These are phyloP conservation scores for Lasioglossum vierecki DNA, from an alignment of 2,888 invertebrate species.

Conservation along the genomic window DNA sequence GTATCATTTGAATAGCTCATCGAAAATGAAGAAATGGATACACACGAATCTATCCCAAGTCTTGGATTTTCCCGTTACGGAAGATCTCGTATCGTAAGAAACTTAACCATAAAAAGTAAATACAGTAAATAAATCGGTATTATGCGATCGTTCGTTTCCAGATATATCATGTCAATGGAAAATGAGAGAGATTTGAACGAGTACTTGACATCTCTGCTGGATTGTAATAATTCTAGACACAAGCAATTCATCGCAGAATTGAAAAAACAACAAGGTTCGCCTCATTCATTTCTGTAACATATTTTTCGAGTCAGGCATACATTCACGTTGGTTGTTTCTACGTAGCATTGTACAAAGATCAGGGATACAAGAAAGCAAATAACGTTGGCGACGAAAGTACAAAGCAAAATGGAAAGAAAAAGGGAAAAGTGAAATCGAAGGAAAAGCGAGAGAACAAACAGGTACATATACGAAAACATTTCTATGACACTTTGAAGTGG, in stretches of 20 bases:
- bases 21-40: conserved; percentile 87
- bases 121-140: conserved; percentile 84
- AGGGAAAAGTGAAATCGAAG: conserved; percentile 73
- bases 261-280: conserved; percentile 72
- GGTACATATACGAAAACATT: conserved; percentile 23
- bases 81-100: conserved; percentile 85
- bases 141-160: conserved; percentile 78
- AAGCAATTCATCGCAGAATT: conserved; percentile 88
- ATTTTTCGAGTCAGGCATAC: neutral
- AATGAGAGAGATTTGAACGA: conserved; percentile 90
- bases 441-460: conserved; percentile 54
- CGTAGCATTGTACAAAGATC: conserved; percentile 60
- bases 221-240: conserved; percentile 88
- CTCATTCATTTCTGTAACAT: conserved; percentile 15
- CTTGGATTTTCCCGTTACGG: conserved; percentile 88
- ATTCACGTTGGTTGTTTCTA: conserved; percentile 27
- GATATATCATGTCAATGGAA: conserved; percentile 90
- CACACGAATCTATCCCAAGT: conserved; percentile 87
- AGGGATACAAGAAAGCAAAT: conserved; percentile 76
- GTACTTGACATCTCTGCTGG: conserved; percentile 90
- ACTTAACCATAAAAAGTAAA: neutral
- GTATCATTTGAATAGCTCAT: neutral
- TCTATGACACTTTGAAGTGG: neutral
- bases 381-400: conserved; percentile 65
- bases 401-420: conserved; percentile 79